Evolutionary conservation across 1,140 invertebrate species (phyloP).

Genomic region (Agrypnia vestita): DNA sequence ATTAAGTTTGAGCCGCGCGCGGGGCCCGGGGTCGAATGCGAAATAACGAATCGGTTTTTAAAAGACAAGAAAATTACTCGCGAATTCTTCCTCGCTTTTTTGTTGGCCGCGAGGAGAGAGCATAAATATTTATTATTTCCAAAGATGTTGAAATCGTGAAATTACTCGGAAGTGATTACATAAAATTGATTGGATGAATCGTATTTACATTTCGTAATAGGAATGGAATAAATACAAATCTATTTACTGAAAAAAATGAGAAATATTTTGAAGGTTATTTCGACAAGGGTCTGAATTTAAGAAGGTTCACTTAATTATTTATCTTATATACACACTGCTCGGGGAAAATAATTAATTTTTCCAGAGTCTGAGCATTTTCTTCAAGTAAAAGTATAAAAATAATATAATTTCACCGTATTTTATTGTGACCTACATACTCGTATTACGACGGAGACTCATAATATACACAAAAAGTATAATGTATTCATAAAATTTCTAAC

Average conservation of each 20-base stretch:
- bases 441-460: no score
- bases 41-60: constrained; percentile 1
- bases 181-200: constrained; percentile 1
- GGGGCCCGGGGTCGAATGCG: neutral
- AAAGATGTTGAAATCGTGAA: neutral
- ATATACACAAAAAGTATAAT: no score
- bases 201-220: neutral
- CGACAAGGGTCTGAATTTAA: no score
- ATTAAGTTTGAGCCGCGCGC: constrained; percentile 19
- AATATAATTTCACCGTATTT: no score
- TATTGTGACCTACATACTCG: no score
- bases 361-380: no score
- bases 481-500: no score
- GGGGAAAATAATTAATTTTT: no score
- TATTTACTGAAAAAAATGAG: neutral
- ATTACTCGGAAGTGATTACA: constrained; percentile 6
- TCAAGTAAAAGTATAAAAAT: no score
- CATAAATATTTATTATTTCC: constrained; percentile 1
- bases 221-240: neutral
- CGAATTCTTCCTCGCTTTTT: neutral
- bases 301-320: no score
- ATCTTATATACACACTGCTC: no score
- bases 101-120: neutral
- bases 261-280: no score
- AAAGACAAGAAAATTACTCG: constrained; percentile 19